A percentile compares a stretch with the other conserved stretches of the same genome.
These are phyloP conservation scores for Papilio demoleus DNA, from an alignment of 2,888 invertebrate species.

Conservation along the genomic window DNA sequence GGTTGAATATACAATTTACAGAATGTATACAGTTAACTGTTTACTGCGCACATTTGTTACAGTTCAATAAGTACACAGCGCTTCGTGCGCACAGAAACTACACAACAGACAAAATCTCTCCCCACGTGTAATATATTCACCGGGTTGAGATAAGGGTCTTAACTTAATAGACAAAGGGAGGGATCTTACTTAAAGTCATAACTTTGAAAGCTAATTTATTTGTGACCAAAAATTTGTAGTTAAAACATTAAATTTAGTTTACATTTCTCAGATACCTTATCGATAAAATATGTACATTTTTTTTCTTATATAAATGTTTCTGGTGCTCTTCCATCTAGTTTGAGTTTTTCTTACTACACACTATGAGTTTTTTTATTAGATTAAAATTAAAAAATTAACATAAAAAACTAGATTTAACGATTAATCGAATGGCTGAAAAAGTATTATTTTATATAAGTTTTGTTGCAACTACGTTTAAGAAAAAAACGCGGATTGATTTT, in stretches of 20 bases:
- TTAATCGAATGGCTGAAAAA: conserved; percentile 7
- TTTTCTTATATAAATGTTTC: too few species aligned
- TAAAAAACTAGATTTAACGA: neutral
- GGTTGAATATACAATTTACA: neutral
- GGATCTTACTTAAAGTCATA: neutral
- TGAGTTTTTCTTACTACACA: neutral
- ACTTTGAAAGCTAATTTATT: neutral
- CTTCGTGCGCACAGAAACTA: neutral
- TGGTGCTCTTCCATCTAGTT: conserved; percentile 6
- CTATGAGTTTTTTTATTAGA: neutral
- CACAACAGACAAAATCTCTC: neutral
- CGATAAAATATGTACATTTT: too few species aligned
- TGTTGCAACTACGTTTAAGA: neutral
- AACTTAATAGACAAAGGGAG: too few species aligned
- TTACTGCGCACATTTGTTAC: neutral
- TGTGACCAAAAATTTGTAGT: neutral
- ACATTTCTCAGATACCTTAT: too few species aligned
- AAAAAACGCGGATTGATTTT: neutral
- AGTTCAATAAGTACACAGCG: neutral
- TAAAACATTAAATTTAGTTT: too few species aligned
- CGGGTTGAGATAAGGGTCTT: too few species aligned
- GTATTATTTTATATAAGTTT: conserved; percentile 6
- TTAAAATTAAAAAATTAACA: neutral
- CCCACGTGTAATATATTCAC: neutral
- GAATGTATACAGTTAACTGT: neutral